Evolutionary conservation across 1,140 invertebrate species (phyloP), one percentile per base, ranked within the genome.

Genomic region (Drusus annulatus): DNA sequence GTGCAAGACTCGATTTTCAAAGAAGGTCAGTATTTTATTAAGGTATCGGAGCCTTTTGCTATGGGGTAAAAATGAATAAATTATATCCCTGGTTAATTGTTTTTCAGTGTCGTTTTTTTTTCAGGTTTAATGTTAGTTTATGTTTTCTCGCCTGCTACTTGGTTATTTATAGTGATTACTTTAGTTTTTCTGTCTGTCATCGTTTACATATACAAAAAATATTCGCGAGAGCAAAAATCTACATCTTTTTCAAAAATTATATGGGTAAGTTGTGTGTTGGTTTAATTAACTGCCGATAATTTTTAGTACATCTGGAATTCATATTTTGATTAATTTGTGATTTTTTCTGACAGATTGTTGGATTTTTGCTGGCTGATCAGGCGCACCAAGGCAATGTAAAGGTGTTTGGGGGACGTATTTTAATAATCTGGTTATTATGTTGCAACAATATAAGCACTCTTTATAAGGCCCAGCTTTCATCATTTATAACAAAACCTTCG

Each of bases 401-500:
- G 23, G 16, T 23, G 6, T 6, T 25, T 1, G 60, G 60, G 28
- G 60, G 60, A 15, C 17, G 23, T 10, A 23, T 63, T 63, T 15
- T 63, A 28, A 45, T 71, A 7, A 51, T 50, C 7, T 71, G 68
- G 68, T 16, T 71, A 16, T 17, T 71, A 15, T 71, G 68, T 21
- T 51, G 28, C 15, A 51, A 51, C 8, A 71, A 21, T 8, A 51
- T 71, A 31, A 50, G 16, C 50, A 71, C 31, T 3, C 6, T 71
- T n/a, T 51, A 71, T n/a, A 71, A 71, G 23, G 68, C 68, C 2
- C n/a, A 71, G 31, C 31, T 71, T 17, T 19, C 68, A 21, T 71
- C 68, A 2, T 71, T 50, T n/a, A 50, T 71, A 21, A 71, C 68
- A 7, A 71, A 50, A 10, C 68, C 68, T 16, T 45, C 68, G 3